A percentile compares a stretch with the other conserved stretches of the same genome.
phyloP scores from a whole-genome alignment of 1,140 invertebrate species.

The Tetramorium alpestre region DNA sequence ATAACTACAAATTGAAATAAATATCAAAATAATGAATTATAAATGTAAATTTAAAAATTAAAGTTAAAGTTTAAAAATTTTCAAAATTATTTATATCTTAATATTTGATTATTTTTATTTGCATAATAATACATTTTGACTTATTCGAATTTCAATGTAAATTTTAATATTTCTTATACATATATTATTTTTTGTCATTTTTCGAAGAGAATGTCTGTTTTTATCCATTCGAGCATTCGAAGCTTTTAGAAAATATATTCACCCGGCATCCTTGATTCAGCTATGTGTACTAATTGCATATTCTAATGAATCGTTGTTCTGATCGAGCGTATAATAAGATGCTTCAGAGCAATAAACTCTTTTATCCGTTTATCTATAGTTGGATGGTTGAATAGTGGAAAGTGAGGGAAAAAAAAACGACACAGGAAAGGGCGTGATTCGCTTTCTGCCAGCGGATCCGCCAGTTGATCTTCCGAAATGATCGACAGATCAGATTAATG shows the following conservation, averaged over 20 bases:
- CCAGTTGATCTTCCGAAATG: conserved; percentile 21
- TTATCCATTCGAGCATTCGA: neutral
- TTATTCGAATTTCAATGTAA: neutral
- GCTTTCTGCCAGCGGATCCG: neutral
- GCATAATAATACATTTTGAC: no score
- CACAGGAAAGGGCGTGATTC: conserved; percentile 2
- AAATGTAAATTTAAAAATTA: neutral
- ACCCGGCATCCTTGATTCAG: neutral
- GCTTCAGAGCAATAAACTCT: neutral
- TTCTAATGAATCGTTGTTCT: neutral
- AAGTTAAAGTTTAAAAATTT: neutral
- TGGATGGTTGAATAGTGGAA: conserved; percentile 33
- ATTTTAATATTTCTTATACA: neutral
- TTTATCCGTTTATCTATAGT: conserved; percentile 9
- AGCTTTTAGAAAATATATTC: neutral
- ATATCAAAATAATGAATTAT: neutral
- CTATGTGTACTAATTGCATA: neutral
- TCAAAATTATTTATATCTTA: neutral
- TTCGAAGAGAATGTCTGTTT: neutral
- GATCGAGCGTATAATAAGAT: neutral
- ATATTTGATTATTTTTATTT: neutral
- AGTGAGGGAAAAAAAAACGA: conserved; percentile 8
- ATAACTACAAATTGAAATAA: neutral
- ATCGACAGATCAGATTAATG: conserved; percentile 38
- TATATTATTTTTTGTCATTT: neutral